These are phyloP conservation scores for Brevimyrus niger DNA, from an alignment of 2,113 vertebrate species.

Conservation along the genomic window DNA sequence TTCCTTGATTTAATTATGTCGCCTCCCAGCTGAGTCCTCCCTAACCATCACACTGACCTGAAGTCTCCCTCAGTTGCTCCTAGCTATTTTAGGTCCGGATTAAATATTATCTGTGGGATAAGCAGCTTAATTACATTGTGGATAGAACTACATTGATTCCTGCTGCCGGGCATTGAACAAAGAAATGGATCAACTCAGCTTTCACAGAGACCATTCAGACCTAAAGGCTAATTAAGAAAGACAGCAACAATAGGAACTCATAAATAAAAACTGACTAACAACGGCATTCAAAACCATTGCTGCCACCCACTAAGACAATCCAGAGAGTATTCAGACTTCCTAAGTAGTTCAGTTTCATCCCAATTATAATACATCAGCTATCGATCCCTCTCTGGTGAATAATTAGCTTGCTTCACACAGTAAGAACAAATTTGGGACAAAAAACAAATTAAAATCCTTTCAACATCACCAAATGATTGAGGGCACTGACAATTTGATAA, in stretches of 20 bases:
- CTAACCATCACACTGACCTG: background rate
- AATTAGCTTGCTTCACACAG: background rate
- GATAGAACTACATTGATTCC: background rate
- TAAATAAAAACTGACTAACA: background rate
- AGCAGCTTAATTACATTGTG: slow-evolving; percentile 16
- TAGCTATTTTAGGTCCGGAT: background rate
- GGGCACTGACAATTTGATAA: background rate
- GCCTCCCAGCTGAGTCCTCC: background rate
- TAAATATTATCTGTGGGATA: slow-evolving; percentile 1
- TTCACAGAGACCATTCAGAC: slow-evolving; percentile 3
- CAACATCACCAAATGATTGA: background rate
- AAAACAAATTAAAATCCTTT: background rate
- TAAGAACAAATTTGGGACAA: background rate
- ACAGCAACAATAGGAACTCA: background rate
- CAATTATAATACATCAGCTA: background rate
- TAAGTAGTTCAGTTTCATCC: background rate
- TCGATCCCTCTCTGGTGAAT: background rate
- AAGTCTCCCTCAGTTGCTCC: background rate
- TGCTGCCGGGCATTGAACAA: background rate
- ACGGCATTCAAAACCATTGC: background rate
- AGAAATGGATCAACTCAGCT: slow-evolving; percentile 1
- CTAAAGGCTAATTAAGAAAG: background rate
- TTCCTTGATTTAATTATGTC: background rate
- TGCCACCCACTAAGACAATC: background rate
- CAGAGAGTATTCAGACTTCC: background rate